These are phyloP conservation scores for Hydra vulgaris DNA, from an alignment of 30 jellyfish, hydroid and myxozoan species.

Conservation along the genomic window DNA sequence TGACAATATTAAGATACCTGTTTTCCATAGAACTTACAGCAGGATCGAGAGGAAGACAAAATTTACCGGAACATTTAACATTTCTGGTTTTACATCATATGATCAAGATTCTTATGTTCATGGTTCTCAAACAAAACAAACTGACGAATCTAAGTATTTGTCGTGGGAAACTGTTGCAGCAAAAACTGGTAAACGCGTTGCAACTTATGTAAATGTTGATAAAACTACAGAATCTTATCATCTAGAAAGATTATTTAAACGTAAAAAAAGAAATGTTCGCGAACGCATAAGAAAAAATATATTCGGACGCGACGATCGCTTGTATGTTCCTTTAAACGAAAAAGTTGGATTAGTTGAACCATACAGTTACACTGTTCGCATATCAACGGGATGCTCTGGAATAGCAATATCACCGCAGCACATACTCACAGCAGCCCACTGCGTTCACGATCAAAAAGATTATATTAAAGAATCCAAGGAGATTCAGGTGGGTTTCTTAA, in stretches of 20 bases:
- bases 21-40: conserved; percentile 1
- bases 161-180: conserved; percentile 89
- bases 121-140: neutral
- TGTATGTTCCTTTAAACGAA: conserved; percentile 55
- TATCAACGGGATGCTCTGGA: conserved; percentile 98
- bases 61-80: conserved; percentile 61
- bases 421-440: conserved; percentile 98
- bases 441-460: conserved; percentile 96
- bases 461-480: conserved; percentile 64
- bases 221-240: neutral
- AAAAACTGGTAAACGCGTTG: conserved; percentile 58
- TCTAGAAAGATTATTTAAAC: neutral
- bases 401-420: conserved; percentile 93
- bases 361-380: conserved; percentile 63
- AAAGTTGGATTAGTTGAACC: conserved; percentile 75
- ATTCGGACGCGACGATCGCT: conserved; percentile 85
- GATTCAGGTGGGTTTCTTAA: conserved; percentile 67
- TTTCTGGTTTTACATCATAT: conserved; percentile 58
- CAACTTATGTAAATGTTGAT: conserved; percentile 51
- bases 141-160: conserved; percentile 38
- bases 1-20: conserved; percentile 5
- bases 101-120: conserved; percentile 8
- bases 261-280: neutral
- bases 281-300: conserved; percentile 40
- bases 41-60: conserved; percentile 52